Base-by-base conservation (phyloP, 2,113 vertebrate genomes). In the Eurystomus gularis region DNA sequence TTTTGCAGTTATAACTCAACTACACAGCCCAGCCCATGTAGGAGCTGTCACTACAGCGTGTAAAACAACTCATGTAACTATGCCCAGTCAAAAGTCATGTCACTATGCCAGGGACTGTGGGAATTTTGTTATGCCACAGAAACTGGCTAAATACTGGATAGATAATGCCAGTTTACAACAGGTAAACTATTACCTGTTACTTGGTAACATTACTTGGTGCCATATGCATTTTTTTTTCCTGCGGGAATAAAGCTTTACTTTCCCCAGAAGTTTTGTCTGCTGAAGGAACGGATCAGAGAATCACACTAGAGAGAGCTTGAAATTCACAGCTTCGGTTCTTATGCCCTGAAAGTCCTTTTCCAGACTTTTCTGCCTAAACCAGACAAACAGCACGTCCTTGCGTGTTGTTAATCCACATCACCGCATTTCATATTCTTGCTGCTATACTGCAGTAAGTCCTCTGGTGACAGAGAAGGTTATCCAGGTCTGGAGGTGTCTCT, bases 401-500 rank as follows among this genome's bases (percentile, higher is more conserved):
- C 49, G 20, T 35, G 33, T 62, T 72, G 16, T 25, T 84, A 81
- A 77, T 61, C 66, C 58, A 62, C n/a, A 90, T 66, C 71, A 60
- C 25, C 70, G 25, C 7, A 82, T 62, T 82, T 87, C 82, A 51
- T 33, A 85, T 91, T 65, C 82, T 42, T 72, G 48, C 70, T 82
- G 66, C 70, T 66, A 8, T 26, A 57, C 28, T 61, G 66, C 66
- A 70, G 3, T 4, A 69, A 70, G 44, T 66, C 21, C 78, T 89
- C 58, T 62, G 70, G 58, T 77, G 90, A 51, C 68, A 94, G 31
- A 42, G 69, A 64, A 93, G 83, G 81, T 96, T 83, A 82, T n/a
- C 89, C 33, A 37, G 73, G 70, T 91, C 84, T 88, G 75, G 11
- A 77, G 87, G 33, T 44, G 37, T 49, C 58, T 64, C 75, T 80